Base-by-base conservation (phyloP, 2,797 vertebrate species). In the Ceryle rudis region DNA sequence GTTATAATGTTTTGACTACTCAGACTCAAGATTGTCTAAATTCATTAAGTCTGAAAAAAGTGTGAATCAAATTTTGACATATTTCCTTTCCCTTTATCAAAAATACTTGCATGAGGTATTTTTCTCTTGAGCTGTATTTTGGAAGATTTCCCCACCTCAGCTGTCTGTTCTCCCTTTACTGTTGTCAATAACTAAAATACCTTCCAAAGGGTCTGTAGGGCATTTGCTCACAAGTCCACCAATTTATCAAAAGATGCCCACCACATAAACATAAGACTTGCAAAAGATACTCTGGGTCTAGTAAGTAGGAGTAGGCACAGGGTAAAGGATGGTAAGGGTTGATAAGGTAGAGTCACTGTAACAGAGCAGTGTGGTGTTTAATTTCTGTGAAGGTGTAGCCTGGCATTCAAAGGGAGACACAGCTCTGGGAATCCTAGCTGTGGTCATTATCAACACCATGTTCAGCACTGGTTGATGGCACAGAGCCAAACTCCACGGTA, bases 391-490 rank as follows among this genome's bases (percentile, higher is more conserved):
- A 61, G n/a, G 28, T 0, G 0, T 26, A 23, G 70, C 46, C 51
- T 55, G 64, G 17, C 25, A 52, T 78, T 49, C 33, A 47, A 46
- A 52, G 31, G 20, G 15, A 70, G 35, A 57, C 11, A 1, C 0
- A 1, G 15, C 28, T 71, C 37, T 26, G 11, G 33, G 25, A 86
- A 10, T 26, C 18, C 69, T 72, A 4, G 7, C 57, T 67, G 35
- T 31, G 10, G 26, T 39, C 75, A 20, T 8, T 8, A 16, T 14
- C 26, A 29, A n/a, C n/a, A 69, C 19, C 10, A 17, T 0, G 0
- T 17, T 19, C 54, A 70, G 64, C 70, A 69, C 28, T 41, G 31
- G 42, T 0, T 31, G 39, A 41, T 21, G 65, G 26, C 71, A 58
- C 11, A 3, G 62, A 78, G 33, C 23, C 7, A 42, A 26, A 20